Conservation (phyloP, 2,797 vertebrate genomes). For the Bradypodion ventrale region DNA sequence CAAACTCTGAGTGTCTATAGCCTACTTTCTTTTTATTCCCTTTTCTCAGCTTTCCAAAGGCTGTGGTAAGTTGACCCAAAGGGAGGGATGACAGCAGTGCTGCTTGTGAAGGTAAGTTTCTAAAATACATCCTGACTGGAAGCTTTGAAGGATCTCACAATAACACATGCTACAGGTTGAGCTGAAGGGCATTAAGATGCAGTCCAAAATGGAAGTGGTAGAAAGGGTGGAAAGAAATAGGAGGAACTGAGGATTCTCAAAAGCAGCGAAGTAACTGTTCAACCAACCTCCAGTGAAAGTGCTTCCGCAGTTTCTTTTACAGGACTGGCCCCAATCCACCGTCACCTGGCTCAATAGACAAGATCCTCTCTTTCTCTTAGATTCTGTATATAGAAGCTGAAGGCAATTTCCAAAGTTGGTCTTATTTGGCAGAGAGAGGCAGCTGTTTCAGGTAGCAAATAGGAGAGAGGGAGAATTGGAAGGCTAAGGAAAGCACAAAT, state of each 20-base stretch:
- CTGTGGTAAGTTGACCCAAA: too few relatives aligned
- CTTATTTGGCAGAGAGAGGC: background rate
- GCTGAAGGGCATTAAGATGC: background rate
- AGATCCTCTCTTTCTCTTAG: background rate
- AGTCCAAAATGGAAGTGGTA: background rate
- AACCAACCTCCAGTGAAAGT: too few relatives aligned
- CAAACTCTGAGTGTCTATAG: too few relatives aligned
- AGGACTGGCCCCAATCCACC: too few relatives aligned
- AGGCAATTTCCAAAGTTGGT: background rate
- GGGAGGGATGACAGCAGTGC: too few relatives aligned
- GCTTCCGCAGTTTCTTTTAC: background rate
- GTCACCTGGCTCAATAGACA: background rate
- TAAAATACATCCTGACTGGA: background rate
- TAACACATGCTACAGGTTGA: background rate
- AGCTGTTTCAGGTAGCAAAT: background rate
- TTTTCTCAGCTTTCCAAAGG: too few relatives aligned
- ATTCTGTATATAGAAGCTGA: background rate
- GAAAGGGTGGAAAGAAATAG: background rate
- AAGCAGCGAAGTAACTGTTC: background rate
- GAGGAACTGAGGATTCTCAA: background rate
- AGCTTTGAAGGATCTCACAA: background rate
- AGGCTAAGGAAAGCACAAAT: background rate
- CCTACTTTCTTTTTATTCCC: too few relatives aligned
- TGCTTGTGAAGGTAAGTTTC: too few relatives aligned
- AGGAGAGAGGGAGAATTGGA: background rate